These are phyloP conservation scores for Carabus problematicus DNA, from an alignment of 2,888 invertebrate species.

Conservation along the genomic window DNA sequence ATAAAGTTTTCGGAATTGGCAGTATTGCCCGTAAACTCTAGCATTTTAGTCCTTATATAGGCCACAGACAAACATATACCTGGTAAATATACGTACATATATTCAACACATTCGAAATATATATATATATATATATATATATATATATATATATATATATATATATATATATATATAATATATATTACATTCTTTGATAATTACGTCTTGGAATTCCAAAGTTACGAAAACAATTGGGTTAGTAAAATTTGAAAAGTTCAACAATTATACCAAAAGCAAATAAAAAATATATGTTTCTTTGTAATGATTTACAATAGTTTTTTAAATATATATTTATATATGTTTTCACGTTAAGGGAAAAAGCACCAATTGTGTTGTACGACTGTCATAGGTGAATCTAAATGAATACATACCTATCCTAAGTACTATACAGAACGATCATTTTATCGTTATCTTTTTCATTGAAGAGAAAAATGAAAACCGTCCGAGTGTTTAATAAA, in stretches of 20 bases:
- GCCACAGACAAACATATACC: neutral
- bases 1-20: no score
- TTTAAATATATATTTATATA: constrained; percentile 27
- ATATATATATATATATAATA: no score
- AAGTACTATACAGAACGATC: no score
- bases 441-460: constrained; percentile 1
- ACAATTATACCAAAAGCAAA: constrained; percentile 42
- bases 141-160: no score
- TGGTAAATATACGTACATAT: neutral
- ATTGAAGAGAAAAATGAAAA: neutral
- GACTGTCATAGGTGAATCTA: constrained; percentile 40
- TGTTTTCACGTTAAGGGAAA: constrained; percentile 35
- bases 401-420: constrained; percentile 18
- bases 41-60: constrained; percentile 37
- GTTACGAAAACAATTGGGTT: constrained; percentile 33
- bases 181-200: constrained; percentile 18
- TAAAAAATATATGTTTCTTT: constrained; percentile 39
- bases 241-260: constrained; percentile 43
- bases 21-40: constrained; percentile 23
- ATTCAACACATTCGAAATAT: no score
- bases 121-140: constrained; percentile 29
- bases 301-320: constrained; percentile 38
- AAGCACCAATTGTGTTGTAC: constrained; percentile 43
- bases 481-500: neutral
- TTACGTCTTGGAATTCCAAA: constrained; percentile 29